These are phyloP conservation scores for Phrynocephalus versicolor DNA, from an alignment of 2,113 vertebrate species.

Conservation along the genomic window DNA sequence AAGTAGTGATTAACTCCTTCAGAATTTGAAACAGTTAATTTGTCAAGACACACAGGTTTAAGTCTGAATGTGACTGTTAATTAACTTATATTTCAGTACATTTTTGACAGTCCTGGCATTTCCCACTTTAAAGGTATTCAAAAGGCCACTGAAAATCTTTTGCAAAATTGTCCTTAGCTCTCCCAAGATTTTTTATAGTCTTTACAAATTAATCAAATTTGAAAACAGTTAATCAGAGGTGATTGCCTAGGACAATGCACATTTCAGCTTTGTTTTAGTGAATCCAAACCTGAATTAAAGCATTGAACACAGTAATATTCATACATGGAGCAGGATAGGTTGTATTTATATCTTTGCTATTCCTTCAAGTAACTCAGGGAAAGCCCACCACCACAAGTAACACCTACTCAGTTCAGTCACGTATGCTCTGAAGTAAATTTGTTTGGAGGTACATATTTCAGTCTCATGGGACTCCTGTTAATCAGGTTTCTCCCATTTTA, in stretches of 20 bases:
- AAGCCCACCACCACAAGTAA: no score
- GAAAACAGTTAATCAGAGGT: background rate
- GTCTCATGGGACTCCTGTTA: no score
- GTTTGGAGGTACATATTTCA: no score
- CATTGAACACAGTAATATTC: background rate
- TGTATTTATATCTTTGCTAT: background rate
- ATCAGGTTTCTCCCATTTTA: no score
- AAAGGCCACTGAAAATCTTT: slow-evolving; percentile 30
- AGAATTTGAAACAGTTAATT: slow-evolving; percentile 70
- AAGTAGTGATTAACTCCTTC: slow-evolving; percentile 76
- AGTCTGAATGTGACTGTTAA: slow-evolving; percentile 71
- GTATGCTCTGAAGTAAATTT: no score
- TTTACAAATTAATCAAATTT: no score
- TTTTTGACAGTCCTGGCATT: slow-evolving; percentile 60
- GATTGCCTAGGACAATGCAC: background rate
- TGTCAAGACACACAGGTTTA: slow-evolving; percentile 68
- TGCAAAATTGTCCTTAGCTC: slow-evolving; percentile 19
- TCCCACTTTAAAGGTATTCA: slow-evolving; percentile 56
- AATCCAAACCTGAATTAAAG: background rate
- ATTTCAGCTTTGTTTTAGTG: slow-evolving; percentile 1
- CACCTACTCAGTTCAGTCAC: no score
- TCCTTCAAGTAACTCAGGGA: background rate
- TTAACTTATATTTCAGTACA: slow-evolving; percentile 73
- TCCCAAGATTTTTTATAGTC: slow-evolving; percentile 41
- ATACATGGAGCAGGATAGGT: background rate